phyloP scores from a whole-genome alignment of 2,888 invertebrate genomes.

The Unio pictorum region DNA sequence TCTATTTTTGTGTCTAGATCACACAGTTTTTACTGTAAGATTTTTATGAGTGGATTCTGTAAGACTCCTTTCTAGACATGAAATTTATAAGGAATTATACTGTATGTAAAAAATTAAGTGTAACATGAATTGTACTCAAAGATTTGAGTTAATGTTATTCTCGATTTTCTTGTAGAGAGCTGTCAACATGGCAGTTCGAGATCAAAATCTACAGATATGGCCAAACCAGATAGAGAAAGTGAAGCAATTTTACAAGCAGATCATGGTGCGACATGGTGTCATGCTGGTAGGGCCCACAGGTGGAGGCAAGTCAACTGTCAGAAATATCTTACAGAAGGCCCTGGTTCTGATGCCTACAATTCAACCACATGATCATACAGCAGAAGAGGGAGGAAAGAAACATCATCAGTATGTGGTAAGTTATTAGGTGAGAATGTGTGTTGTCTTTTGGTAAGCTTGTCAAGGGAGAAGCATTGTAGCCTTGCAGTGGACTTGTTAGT shows the following conservation, averaged over 20 bases:
- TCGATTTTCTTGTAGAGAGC: conserved; percentile 58
- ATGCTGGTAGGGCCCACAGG: conserved; percentile 71
- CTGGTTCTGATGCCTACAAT: conserved; percentile 66
- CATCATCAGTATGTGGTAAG: conserved; percentile 30
- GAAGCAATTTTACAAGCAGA: conserved; percentile 70
- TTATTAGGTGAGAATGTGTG: too few relatives aligned
- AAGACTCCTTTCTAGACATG: too few relatives aligned
- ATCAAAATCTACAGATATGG: conserved; percentile 68
- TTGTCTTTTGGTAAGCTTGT: too few relatives aligned
- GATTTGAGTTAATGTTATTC: neutral
- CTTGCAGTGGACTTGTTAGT: neutral
- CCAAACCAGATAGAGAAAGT: conserved; percentile 69
- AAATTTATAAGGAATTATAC: too few relatives aligned
- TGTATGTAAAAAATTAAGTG: too few relatives aligned
- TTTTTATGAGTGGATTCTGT: too few relatives aligned
- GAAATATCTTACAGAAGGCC: conserved; percentile 69
- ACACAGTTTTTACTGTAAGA: too few relatives aligned
- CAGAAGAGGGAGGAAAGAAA: conserved; percentile 34
- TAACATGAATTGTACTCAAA: neutral
- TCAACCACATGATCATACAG: conserved; percentile 36
- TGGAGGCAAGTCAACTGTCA: conserved; percentile 69
- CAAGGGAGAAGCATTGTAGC: neutral
- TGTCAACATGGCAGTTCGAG: conserved; percentile 66
- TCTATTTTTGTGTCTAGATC: too few relatives aligned
- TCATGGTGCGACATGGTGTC: conserved; percentile 70